Evolutionary conservation across 2,797 vertebrate genomes (phyloP).

Genomic region (Parauchenoglanis punctatus): DNA sequence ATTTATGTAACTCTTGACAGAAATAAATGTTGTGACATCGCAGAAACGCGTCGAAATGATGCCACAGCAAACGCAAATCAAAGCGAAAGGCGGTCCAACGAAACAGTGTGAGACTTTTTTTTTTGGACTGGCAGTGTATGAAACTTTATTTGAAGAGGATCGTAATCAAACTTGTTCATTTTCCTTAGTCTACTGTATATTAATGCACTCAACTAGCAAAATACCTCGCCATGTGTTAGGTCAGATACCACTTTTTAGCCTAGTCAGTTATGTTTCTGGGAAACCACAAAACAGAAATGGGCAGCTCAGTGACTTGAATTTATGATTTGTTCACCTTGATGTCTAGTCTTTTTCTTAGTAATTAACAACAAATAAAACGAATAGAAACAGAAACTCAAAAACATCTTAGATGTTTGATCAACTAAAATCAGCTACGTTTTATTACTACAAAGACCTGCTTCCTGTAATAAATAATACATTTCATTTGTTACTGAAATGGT

Average conservation of each 20-base stretch:
- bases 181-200: neutral
- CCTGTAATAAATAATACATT: neutral
- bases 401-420: neutral
- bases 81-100: no score
- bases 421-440: neutral
- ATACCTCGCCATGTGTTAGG: neutral
- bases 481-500: neutral
- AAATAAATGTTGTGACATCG: no score
- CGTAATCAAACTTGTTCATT: neutral
- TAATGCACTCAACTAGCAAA: neutral
- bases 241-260: neutral
- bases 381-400: neutral
- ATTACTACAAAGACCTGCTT: neutral
- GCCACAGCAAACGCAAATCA: no score
- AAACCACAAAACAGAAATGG: neutral
- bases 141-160: neutral
- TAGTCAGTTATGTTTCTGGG: neutral
- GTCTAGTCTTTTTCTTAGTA: neutral
- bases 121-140: no score
- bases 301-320: neutral
- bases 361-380: neutral
- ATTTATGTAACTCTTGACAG: no score
- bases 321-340: neutral
- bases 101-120: no score
- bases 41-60: no score